Evolutionary conservation across 2,797 vertebrate genomes (phyloP).

Genomic region (Mormyrops boulengeri): DNA sequence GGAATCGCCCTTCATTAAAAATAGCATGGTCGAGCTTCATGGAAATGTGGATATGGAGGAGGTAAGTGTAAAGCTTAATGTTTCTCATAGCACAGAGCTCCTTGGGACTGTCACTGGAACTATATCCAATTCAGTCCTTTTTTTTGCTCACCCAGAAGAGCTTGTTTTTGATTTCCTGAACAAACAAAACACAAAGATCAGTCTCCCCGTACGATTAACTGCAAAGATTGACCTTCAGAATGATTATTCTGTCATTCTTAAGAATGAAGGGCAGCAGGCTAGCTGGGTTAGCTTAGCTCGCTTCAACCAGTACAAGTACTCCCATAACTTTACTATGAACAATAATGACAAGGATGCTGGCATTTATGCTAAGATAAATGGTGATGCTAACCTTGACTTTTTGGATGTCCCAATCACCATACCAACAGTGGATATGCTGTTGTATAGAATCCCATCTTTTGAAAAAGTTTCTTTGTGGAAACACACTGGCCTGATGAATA

Average conservation of each 20-base stretch:
- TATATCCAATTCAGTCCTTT: conserved; percentile 65
- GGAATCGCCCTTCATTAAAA: conserved; percentile 68
- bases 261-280: conserved; percentile 63
- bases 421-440: conserved; percentile 71
- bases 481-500: conserved; percentile 61
- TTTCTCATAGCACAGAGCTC: conserved; percentile 67
- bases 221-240: conserved; percentile 82
- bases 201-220: conserved; percentile 70
- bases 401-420: conserved; percentile 68
- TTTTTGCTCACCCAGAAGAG: conserved; percentile 63
- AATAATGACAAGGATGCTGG: conserved; percentile 68
- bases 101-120: conserved; percentile 66
- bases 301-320: conserved; percentile 87
- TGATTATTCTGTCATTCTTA: conserved; percentile 71
- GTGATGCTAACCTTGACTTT: conserved; percentile 80
- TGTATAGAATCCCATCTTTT: conserved; percentile 57
- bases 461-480: conserved; percentile 77
- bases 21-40: conserved; percentile 63
- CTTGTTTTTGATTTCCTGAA: conserved; percentile 70
- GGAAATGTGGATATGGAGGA: conserved; percentile 58
- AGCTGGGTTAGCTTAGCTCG: conserved; percentile 71
- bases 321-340: conserved; percentile 66
- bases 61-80: conserved; percentile 67
- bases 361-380: conserved; percentile 63
- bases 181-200: conserved; percentile 73